A percentile compares a stretch with the other conserved stretches of the same genome.
These are phyloP conservation scores for Platycheirus rosarum DNA, from an alignment of 2,888 invertebrate genomes.

Conservation along the genomic window DNA sequence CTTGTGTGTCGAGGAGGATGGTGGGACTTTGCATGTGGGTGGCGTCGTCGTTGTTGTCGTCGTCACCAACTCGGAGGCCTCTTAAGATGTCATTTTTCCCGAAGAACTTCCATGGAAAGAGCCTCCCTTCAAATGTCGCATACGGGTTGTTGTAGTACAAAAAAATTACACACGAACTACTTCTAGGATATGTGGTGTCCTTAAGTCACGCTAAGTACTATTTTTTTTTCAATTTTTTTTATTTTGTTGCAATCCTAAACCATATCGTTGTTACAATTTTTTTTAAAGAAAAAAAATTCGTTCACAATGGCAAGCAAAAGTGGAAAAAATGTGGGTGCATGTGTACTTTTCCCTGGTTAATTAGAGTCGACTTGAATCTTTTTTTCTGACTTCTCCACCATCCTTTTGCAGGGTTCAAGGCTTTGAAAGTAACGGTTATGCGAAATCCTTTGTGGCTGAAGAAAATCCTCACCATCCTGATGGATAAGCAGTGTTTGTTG, in stretches of 20 bases:
- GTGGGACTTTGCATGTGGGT: conserved; percentile 22
- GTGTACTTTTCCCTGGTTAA: conserved; percentile 49
- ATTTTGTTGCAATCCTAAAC: conserved; percentile 14
- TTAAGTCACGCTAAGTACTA: conserved; percentile 58
- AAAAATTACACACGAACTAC: conserved; percentile 26
- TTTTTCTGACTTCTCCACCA: background rate
- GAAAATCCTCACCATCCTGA: conserved; percentile 5
- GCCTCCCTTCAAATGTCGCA: background rate
- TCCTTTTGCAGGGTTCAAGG: conserved; percentile 41
- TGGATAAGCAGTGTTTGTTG: conserved; percentile 11
- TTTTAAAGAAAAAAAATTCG: conserved; percentile 26
- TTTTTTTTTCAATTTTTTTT: background rate
- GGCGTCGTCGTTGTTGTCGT: background rate
- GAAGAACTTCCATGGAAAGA: conserved; percentile 41
- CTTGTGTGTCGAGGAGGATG: conserved; percentile 34
- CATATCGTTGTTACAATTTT: conserved; percentile 7
- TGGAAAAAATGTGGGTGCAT: conserved; percentile 24
- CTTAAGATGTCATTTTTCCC: conserved; percentile 48
- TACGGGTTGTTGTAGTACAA: background rate
- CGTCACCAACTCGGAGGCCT: conserved; percentile 37
- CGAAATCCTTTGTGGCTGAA: conserved; percentile 15
- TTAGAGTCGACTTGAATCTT: conserved; percentile 41
- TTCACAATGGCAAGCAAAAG: conserved; percentile 4
- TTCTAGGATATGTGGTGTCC: conserved; percentile 46
- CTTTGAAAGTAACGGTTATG: background rate